These are phyloP conservation scores for Rhabdomys pumilio DNA, from an alignment of 2,797 vertebrate species.

Conservation along the genomic window DNA sequence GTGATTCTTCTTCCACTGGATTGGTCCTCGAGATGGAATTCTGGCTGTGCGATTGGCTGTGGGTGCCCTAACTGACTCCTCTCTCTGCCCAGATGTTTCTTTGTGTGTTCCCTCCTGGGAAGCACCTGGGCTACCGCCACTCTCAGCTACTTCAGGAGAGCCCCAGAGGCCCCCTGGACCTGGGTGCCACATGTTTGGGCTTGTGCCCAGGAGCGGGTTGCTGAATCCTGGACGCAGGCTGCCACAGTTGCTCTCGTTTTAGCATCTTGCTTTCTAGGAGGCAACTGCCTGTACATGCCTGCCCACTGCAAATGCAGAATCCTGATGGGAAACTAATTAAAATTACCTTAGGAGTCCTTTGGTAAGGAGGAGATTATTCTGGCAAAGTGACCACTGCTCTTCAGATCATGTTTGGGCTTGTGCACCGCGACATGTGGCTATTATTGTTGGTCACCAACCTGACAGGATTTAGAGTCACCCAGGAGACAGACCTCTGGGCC, in stretches of 20 bases:
- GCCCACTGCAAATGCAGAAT: conserved; percentile 20
- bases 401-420: conserved; percentile 21
- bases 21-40: not conserved
- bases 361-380: conserved; percentile 47
- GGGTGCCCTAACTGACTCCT: too few relatives aligned
- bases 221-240: not conserved
- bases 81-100: not conserved
- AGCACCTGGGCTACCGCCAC: not conserved
- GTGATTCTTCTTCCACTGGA: not conserved
- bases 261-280: not conserved
- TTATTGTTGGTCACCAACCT: not conserved
- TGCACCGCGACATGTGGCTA: not conserved
- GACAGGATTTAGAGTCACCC: conserved; percentile 13
- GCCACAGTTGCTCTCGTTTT: not conserved
- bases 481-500: not conserved
- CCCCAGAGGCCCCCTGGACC: not conserved
- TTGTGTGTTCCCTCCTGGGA: not conserved
- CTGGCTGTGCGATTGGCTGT: not conserved
- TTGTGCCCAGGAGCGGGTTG: fast-evolving
- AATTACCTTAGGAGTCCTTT: conserved; percentile 39
- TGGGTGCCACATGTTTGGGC: too few relatives aligned
- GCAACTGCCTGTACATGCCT: not conserved
- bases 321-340: conserved; percentile 59
- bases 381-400: conserved; percentile 32
- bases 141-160: not conserved